phyloP scores from a whole-genome alignment of 2,113 vertebrate genomes.

The Salvelinus namaycush region DNA sequence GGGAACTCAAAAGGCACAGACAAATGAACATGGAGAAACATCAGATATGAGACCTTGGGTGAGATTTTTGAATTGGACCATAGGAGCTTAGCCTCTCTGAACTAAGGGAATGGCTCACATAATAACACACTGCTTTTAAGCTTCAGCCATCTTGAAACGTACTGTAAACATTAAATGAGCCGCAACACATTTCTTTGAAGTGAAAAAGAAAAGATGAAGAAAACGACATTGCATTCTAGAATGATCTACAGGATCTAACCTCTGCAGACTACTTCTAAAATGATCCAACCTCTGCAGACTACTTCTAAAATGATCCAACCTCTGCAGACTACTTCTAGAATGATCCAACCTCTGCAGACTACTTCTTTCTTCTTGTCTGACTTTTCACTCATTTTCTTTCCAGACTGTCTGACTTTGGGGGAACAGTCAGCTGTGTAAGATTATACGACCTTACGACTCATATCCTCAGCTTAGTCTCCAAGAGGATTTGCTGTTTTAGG shows the following conservation, averaged over 20 bases:
- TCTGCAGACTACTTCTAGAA: background rate
- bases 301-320: slow-evolving; percentile 24
- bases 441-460: slow-evolving; percentile 23
- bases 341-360: slow-evolving; percentile 31
- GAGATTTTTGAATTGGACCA: background rate
- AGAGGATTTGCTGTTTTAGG: slow-evolving; percentile 41
- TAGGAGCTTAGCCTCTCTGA: background rate
- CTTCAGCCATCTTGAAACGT: background rate
- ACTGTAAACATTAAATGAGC: background rate
- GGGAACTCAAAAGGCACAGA: slow-evolving; percentile 80
- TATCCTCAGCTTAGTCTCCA: slow-evolving; percentile 43
- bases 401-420: slow-evolving; percentile 46
- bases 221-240: background rate
- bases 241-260: slow-evolving; percentile 25
- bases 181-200: background rate
- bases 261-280: background rate
- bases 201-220: background rate
- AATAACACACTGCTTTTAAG: background rate
- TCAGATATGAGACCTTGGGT: slow-evolving; percentile 49
- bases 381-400: slow-evolving; percentile 36
- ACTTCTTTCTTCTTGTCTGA: slow-evolving; percentile 24
- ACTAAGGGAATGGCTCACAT: background rate
- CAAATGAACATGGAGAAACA: slow-evolving; percentile 76
- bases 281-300: slow-evolving; percentile 29
- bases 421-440: slow-evolving; percentile 44